Conservation (phyloP, 2,888 invertebrate genomes). For the Gastracanthus pulcherrimus region DNA sequence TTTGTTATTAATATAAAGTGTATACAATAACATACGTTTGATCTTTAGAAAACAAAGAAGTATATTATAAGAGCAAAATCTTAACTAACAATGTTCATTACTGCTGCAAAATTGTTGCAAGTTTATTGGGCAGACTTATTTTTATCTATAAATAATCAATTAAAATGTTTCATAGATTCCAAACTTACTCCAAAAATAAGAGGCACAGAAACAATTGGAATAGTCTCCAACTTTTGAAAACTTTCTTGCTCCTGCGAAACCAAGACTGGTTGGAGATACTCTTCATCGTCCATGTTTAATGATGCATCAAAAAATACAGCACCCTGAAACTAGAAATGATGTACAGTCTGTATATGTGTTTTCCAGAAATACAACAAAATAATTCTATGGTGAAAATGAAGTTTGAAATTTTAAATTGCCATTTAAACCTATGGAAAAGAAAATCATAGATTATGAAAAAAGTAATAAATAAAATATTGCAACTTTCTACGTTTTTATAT, state of each 20-base stretch:
- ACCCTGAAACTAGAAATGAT: slow-evolving; percentile 63
- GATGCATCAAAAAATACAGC: slow-evolving; percentile 71
- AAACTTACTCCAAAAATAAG: slow-evolving; percentile 71
- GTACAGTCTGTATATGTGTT: no score
- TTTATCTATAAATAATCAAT: no score
- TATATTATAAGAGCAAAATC: no score
- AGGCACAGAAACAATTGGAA: slow-evolving; percentile 67
- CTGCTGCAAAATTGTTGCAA: no score
- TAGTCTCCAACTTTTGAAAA: slow-evolving; percentile 71
- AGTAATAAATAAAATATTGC: background rate
- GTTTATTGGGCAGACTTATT: no score
- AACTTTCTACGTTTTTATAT: no score
- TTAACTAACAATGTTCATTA: no score
- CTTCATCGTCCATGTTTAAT: slow-evolving; percentile 74
- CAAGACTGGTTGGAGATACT: slow-evolving; percentile 71
- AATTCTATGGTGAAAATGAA: background rate
- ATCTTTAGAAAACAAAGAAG: background rate
- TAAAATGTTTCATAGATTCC: background rate
- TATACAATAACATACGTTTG: background rate
- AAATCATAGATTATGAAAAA: background rate
- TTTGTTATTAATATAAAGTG: background rate
- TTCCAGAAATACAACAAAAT: no score
- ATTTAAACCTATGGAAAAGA: background rate
- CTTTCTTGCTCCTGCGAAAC: slow-evolving; percentile 68
- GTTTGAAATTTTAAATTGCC: background rate